Conservation (phyloP, 1,140 invertebrate species). For the Heliconius hermathena region DNA sequence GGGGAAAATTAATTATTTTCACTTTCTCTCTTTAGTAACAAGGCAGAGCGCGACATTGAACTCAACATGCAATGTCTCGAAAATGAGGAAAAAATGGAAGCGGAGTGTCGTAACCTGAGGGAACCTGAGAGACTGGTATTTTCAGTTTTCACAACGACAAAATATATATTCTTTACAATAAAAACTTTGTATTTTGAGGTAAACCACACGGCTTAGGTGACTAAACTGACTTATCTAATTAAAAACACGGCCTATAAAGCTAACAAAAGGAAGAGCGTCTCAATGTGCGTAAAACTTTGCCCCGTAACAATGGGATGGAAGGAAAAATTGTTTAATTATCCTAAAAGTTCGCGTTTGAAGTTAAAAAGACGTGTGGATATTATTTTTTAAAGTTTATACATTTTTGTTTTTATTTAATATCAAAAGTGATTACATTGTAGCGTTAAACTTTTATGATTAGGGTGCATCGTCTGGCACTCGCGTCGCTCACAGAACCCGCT, state of each 20-base stretch:
- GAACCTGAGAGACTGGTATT: too few species aligned
- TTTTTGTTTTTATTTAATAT: background rate
- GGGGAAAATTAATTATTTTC: too few species aligned
- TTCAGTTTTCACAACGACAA: background rate
- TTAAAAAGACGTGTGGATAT: background rate
- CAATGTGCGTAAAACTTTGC: background rate
- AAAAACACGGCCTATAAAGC: conserved; percentile 2
- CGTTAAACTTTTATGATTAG: too few species aligned
- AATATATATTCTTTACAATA: background rate
- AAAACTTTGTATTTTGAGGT: background rate
- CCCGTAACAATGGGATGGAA: background rate
- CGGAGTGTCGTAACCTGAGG: too few species aligned
- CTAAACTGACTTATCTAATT: background rate
- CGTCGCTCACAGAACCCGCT: too few species aligned
- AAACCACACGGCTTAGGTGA: background rate
- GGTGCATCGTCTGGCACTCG: too few species aligned
- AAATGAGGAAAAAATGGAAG: too few species aligned
- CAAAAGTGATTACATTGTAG: background rate
- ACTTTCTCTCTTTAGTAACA: too few species aligned
- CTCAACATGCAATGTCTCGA: too few species aligned
- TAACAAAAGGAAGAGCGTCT: background rate
- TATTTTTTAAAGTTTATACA: background rate
- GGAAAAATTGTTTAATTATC: background rate
- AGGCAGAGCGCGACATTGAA: too few species aligned
- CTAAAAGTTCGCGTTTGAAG: background rate